These are phyloP conservation scores for Esperia sulphurella DNA, from an alignment of 2,888 invertebrate genomes.

Conservation along the genomic window DNA sequence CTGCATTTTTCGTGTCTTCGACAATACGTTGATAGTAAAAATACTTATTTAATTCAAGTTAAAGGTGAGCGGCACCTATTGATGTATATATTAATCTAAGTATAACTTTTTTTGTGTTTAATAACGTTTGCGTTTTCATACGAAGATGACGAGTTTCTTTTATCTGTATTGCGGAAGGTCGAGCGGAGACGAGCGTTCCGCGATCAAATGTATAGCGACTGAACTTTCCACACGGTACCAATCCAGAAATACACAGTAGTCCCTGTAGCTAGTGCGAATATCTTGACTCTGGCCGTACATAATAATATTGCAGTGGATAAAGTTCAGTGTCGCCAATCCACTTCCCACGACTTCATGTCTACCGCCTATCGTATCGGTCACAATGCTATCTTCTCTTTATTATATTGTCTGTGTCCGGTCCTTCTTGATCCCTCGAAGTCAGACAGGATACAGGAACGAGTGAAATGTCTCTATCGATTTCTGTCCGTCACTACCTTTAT, in stretches of 20 bases:
- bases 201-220: constrained; percentile 59
- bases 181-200: constrained; percentile 42
- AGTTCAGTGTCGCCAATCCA: constrained; percentile 34
- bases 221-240: constrained; percentile 76
- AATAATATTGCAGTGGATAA: constrained; percentile 21
- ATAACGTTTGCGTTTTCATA: not conserved
- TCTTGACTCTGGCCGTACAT: constrained; percentile 12
- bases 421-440: no score
- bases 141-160: constrained; percentile 29
- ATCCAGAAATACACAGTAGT: constrained; percentile 70
- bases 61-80: no score
- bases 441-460: no score
- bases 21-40: no score
- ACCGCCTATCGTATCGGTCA: constrained; percentile 1
- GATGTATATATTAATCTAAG: not conserved
- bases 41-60: no score
- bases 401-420: no score
- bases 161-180: constrained; percentile 56
- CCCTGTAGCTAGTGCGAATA: constrained; percentile 39
- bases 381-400: no score
- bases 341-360: constrained; percentile 19
- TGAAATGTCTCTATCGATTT: no score
- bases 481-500: no score
- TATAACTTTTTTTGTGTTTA: no score
- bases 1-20: no score